Base-by-base conservation (phyloP, 1,140 invertebrate species). In the Caenorhabditis tropicalis region DNA sequence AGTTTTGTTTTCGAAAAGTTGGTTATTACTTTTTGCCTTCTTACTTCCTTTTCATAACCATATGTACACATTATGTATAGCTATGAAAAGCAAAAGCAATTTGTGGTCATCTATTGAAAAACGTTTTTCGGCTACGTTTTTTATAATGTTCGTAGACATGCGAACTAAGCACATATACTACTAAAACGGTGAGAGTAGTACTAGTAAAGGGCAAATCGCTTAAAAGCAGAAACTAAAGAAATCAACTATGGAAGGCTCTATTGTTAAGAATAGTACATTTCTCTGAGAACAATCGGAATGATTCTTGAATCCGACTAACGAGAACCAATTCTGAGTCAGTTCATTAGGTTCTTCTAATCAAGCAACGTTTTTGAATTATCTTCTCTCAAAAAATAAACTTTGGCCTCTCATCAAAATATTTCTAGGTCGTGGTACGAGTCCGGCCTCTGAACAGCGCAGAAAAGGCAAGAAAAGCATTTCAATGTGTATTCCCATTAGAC, bases 351-450 rank as follows among this genome's bases (percentile, higher is more conserved):
- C n/a, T n/a, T n/a, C n/a, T n/a, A n/a, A n/a, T n/a, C n/a, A n/a
- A n/a, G n/a, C n/a, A n/a, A n/a, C n/a, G n/a, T 12, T 5, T 43
- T 43, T 43, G 5, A 43, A 43, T 12, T 43, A 5, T 43, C 39
- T 43, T 12, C 12, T 43, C 5, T 43, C 5, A 12, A 43, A 5
- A 43, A 43, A 43, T 6, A 5, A 43, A 6, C 39, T n/a, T 43
- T 43, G 12, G 39, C 5, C 5, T 43, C 39, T 5, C 5, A 43
- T 12, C 5, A 43, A 43, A 43, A 43, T 43, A 43, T 36, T 74
- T 74, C 58, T 56, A 94, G 94, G 93, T 93, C 48, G 92, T 92
- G 70, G 89, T 93, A 36, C 89, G 93, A 43, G 92, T 93, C 27
- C 91, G 93, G 29, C 93, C 93, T 16, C 84, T 93, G 82, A 92